phyloP scores from a whole-genome alignment of 2,797 vertebrate species.

The Neoniphon sammara region DNA sequence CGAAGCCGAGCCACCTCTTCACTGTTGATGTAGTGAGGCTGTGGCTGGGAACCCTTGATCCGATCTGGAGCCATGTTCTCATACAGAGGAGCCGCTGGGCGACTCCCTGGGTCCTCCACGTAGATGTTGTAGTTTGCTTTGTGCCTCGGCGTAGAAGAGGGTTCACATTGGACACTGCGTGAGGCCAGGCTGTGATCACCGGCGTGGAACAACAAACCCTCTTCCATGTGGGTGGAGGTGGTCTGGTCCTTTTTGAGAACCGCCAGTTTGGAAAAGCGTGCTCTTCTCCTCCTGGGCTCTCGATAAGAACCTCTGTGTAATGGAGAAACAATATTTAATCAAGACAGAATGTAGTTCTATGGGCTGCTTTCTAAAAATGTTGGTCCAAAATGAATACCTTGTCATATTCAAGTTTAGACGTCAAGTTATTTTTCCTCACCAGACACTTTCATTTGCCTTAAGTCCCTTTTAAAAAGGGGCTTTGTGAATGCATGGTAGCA shows the following conservation, averaged over 20 bases:
- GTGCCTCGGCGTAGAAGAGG: slow-evolving; percentile 82
- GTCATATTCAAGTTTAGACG: too few relatives aligned
- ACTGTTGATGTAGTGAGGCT: slow-evolving; percentile 80
- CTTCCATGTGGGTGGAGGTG: slow-evolving; percentile 92
- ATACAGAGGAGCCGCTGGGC: slow-evolving; percentile 78
- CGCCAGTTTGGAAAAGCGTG: slow-evolving; percentile 86
- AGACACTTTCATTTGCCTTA: too few relatives aligned
- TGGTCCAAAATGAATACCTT: too few relatives aligned
- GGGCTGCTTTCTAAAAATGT: background rate
- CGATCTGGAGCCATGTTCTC: slow-evolving; percentile 79
- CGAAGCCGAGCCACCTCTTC: slow-evolving; percentile 80
- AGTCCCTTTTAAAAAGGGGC: too few relatives aligned
- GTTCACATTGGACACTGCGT: slow-evolving; percentile 82
- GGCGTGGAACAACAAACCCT: slow-evolving; percentile 82
- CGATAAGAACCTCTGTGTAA: slow-evolving; percentile 81
- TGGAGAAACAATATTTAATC: slow-evolving; percentile 19
- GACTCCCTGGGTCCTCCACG: slow-evolving; percentile 86
- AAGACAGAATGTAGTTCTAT: background rate
- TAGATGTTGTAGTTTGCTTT: slow-evolving; percentile 92
- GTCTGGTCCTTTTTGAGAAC: slow-evolving; percentile 94
- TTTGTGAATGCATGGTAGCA: background rate
- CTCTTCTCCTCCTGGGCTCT: slow-evolving; percentile 75
- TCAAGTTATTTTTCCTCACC: too few relatives aligned
- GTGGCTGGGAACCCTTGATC: slow-evolving; percentile 75
- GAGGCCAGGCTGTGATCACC: slow-evolving; percentile 83